Conservation (phyloP, 2,797 vertebrate genomes). For the Argya squamiceps region DNA sequence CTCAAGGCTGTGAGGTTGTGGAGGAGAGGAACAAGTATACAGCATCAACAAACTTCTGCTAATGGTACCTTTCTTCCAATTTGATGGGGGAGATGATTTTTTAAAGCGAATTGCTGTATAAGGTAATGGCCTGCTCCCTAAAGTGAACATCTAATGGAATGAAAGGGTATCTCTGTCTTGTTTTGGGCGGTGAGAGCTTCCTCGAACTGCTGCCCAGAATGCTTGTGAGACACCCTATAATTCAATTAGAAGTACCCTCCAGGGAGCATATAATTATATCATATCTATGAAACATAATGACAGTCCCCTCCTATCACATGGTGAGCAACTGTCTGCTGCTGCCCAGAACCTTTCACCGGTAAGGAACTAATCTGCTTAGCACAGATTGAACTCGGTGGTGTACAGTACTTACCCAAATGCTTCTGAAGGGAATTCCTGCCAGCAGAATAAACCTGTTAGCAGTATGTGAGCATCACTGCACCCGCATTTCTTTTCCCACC, state of each 20-base stretch:
- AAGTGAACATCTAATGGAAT: slow-evolving; percentile 71
- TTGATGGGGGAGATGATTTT: not conserved
- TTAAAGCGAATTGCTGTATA: not conserved
- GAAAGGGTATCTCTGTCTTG: slow-evolving; percentile 67
- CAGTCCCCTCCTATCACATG: slow-evolving; percentile 62
- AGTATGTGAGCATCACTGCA: not conserved
- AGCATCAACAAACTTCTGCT: not conserved
- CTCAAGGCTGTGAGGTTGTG: not conserved
- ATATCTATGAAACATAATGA: slow-evolving; percentile 74
- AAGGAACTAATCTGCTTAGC: slow-evolving; percentile 75
- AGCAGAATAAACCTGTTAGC: slow-evolving; percentile 54
- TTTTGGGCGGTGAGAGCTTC: slow-evolving; percentile 50
- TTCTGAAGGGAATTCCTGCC: slow-evolving; percentile 48
- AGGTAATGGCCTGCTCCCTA: slow-evolving; percentile 37
- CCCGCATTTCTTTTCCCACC: not conserved
- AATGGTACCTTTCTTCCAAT: not conserved
- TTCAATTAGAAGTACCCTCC: slow-evolving; percentile 76
- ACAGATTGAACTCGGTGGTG: slow-evolving; percentile 60
- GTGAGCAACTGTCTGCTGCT: slow-evolving; percentile 66
- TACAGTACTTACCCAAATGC: slow-evolving; percentile 36
- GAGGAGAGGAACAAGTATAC: not conserved
- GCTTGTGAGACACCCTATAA: slow-evolving; percentile 74
- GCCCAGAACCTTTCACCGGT: slow-evolving; percentile 75
- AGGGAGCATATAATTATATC: slow-evolving; percentile 76
- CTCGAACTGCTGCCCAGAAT: slow-evolving; percentile 59